Conservation (phyloP, 2,113 vertebrate genomes). For the Malurus alboscapulatus region DNA sequence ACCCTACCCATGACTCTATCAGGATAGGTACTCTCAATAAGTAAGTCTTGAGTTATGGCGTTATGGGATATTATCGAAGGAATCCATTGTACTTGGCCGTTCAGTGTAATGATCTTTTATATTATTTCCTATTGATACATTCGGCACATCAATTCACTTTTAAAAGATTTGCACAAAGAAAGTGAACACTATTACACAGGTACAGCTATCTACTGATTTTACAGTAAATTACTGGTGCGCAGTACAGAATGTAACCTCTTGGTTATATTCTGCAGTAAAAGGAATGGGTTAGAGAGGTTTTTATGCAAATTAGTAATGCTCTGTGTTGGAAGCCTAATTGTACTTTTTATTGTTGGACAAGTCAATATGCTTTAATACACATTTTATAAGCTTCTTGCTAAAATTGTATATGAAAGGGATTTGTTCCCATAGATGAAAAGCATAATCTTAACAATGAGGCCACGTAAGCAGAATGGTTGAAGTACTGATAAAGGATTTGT, state of each 20-base stretch:
- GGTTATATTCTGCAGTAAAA: slow-evolving; percentile 76
- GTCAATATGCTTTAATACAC: slow-evolving; percentile 82
- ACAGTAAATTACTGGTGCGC: slow-evolving; percentile 75
- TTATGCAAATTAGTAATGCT: slow-evolving; percentile 80
- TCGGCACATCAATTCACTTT: slow-evolving; percentile 69
- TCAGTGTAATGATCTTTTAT: slow-evolving; percentile 76
- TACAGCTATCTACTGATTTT: slow-evolving; percentile 76
- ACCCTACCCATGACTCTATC: slow-evolving; percentile 52
- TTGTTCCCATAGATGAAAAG: slow-evolving; percentile 80
- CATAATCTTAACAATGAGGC: slow-evolving; percentile 81
- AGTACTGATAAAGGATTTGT: slow-evolving; percentile 79
- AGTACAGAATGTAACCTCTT: slow-evolving; percentile 79
- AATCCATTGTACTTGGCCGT: slow-evolving; percentile 68
- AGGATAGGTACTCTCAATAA: slow-evolving; percentile 57
- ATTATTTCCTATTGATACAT: slow-evolving; percentile 76
- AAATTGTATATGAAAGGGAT: slow-evolving; percentile 81
- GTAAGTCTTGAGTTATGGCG: slow-evolving; percentile 71
- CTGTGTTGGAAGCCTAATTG: slow-evolving; percentile 82
- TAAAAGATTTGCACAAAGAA: slow-evolving; percentile 74
- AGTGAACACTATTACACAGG: slow-evolving; percentile 71
- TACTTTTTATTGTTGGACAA: slow-evolving; percentile 85
- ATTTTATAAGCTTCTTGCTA: slow-evolving; percentile 82
- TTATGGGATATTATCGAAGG: slow-evolving; percentile 69
- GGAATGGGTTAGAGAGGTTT: slow-evolving; percentile 78
- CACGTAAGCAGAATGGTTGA: slow-evolving; percentile 76